Evolutionary conservation across 2,888 invertebrate species (phyloP).

Genomic region (Ophion ellenae): DNA sequence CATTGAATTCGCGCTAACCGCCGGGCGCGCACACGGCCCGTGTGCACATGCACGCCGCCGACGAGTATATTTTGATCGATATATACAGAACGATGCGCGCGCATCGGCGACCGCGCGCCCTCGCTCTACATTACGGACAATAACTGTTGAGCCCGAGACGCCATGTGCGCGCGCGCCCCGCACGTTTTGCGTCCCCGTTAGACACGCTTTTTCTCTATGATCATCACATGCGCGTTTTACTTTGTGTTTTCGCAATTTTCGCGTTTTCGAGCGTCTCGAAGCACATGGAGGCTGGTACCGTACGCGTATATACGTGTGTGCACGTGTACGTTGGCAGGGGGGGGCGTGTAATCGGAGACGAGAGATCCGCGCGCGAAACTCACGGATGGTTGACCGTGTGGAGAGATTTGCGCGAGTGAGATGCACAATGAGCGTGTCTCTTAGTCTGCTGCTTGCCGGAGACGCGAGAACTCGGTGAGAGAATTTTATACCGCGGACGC

Average conservation of each 20-base stretch:
- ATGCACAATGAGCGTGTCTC: not conserved
- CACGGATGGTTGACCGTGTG: too few relatives aligned
- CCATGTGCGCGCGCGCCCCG: conserved; percentile 47
- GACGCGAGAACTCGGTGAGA: conserved; percentile 8
- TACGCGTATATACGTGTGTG: not conserved
- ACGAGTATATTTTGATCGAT: conserved; percentile 24
- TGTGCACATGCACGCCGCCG: not conserved
- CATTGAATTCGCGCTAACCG: conserved; percentile 14
- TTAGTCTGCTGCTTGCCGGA: not conserved
- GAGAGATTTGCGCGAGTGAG: not conserved
- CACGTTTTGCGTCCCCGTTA: not conserved
- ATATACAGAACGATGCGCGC: conserved; percentile 15
- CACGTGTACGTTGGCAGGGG: not conserved
- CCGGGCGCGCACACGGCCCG: not conserved
- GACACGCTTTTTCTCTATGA: not conserved
- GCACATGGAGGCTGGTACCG: not conserved
- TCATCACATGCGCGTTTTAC: not conserved
- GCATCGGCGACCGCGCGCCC: not conserved
- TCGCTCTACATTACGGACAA: conserved; percentile 31
- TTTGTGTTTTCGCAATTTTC: not conserved
- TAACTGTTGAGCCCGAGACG: conserved; percentile 61
- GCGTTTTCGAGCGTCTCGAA: not conserved
- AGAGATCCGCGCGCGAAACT: not conserved
- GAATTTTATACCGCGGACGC: conserved; percentile 33
- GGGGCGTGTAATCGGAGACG: conserved; percentile 15